Percentiles rank a stretch among this genome's conserved stretches.
Evolutionary conservation across 2,797 vertebrate genomes (phyloP).

Genomic region (Dicrostonyx torquatus): DNA sequence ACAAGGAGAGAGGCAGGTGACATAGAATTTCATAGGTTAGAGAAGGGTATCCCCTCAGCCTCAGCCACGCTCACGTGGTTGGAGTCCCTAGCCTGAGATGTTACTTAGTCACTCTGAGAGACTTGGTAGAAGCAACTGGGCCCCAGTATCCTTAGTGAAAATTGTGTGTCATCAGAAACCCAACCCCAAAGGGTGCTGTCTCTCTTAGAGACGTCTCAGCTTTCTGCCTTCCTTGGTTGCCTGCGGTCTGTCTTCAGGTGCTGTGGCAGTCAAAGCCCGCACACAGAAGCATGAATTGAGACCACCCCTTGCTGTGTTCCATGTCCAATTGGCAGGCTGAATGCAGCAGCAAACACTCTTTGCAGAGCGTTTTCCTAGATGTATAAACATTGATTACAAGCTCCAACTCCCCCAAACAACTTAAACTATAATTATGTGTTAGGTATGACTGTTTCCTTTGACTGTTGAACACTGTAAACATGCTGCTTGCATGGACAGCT

Average conservation of each 20-base stretch:
- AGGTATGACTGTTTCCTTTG: neutral
- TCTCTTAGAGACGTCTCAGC: neutral
- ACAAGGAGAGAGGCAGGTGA: neutral
- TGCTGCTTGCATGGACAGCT: neutral
- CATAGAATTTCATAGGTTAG: neutral
- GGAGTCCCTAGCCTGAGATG: neutral
- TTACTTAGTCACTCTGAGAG: neutral
- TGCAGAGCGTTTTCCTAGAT: neutral
- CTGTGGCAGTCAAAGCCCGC: neutral
- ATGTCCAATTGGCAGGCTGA: neutral
- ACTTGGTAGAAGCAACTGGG: neutral
- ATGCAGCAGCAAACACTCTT: neutral
- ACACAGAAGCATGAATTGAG: neutral
- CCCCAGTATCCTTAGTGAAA: neutral
- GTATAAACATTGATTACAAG: neutral
- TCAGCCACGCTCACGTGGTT: neutral
- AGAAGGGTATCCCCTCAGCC: neutral
- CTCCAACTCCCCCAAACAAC: neutral
- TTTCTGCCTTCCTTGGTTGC: neutral
- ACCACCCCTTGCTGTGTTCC: neutral
- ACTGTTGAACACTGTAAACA: neutral
- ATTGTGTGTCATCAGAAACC: neutral
- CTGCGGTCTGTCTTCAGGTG: neutral
- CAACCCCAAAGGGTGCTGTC: fast-evolving
- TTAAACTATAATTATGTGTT: neutral